These are phyloP conservation scores for Magallana nippona DNA, from an alignment of 2,888 invertebrate species.

Conservation along the genomic window DNA sequence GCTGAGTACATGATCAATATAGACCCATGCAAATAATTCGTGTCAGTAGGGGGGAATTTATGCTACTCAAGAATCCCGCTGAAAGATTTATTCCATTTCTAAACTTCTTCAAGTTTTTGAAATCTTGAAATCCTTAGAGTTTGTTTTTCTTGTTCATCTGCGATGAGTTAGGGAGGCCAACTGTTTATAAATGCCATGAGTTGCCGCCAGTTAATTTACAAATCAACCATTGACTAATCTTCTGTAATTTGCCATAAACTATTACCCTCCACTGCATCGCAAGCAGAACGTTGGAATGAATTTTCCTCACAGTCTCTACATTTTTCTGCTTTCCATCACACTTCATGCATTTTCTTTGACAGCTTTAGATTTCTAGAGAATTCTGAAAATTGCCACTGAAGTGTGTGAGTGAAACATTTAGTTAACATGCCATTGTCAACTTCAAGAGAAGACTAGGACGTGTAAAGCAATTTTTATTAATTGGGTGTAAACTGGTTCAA, in stretches of 20 bases:
- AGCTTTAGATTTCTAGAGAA: neutral
- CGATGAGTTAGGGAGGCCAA: neutral
- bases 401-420: neutral
- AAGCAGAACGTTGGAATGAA: neutral
- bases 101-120: conserved; percentile 11
- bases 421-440: conserved; percentile 24
- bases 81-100: conserved; percentile 2
- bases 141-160: conserved; percentile 26
- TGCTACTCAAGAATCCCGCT: neutral
- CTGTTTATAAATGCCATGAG: conserved; percentile 16
- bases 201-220: conserved; percentile 15
- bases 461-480: neutral
- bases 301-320: conserved; percentile 19
- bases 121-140: neutral
- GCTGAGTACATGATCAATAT: conserved; percentile 31
- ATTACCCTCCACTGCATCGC: neutral
- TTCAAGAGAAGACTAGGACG: too few relatives aligned
- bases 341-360: conserved; percentile 20
- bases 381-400: conserved; percentile 4
- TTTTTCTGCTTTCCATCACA: conserved; percentile 28
- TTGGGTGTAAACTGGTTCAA: conserved; percentile 23
- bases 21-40: conserved; percentile 18
- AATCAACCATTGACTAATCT: conserved; percentile 11
- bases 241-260: conserved; percentile 23
- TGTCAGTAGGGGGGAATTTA: conserved; percentile 21